Conservation (phyloP, 2,888 invertebrate species). For the Latrodectus hesperus region DNA sequence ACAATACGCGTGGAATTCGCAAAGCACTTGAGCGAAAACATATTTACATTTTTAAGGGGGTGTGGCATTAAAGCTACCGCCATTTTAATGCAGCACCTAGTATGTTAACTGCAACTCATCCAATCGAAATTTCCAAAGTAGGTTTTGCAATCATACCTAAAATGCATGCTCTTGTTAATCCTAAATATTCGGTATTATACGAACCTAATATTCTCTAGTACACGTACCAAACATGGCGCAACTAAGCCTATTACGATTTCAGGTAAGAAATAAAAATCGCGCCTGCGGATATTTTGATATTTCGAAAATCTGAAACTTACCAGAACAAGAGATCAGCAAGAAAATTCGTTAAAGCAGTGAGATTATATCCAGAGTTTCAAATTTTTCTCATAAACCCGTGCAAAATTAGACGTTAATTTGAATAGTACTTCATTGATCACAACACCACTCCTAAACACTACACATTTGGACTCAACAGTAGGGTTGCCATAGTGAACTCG, state of each 20-base stretch:
- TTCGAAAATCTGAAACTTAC: conserved; percentile 28
- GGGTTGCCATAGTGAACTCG: conserved; percentile 40
- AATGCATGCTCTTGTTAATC: too few relatives aligned
- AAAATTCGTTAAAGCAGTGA: conserved; percentile 11
- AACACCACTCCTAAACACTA: conserved; percentile 47
- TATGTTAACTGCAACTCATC: too few relatives aligned
- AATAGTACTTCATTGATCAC: conserved; percentile 43
- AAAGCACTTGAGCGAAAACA: not conserved
- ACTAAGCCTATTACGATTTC: conserved; percentile 61
- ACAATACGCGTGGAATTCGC: not conserved
- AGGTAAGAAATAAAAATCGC: conserved; percentile 41
- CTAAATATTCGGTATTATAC: too few relatives aligned
- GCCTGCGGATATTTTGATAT: conserved; percentile 6
- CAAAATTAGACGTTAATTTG: conserved; percentile 40
- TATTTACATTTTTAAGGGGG: conserved; percentile 59
- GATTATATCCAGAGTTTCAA: conserved; percentile 32
- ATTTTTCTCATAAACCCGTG: conserved; percentile 31
- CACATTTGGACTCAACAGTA: conserved; percentile 52
- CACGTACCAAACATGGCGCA: conserved; percentile 66
- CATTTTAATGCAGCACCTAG: conserved; percentile 16
- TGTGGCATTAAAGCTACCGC: conserved; percentile 51
- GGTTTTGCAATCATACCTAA: too few relatives aligned
- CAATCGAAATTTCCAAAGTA: too few relatives aligned
- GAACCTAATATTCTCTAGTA: conserved; percentile 39
- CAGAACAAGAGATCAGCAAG: conserved; percentile 14